These are phyloP conservation scores for Phyllostomus hastatus DNA, from an alignment of 2,113 vertebrate genomes.

Conservation along the genomic window DNA sequence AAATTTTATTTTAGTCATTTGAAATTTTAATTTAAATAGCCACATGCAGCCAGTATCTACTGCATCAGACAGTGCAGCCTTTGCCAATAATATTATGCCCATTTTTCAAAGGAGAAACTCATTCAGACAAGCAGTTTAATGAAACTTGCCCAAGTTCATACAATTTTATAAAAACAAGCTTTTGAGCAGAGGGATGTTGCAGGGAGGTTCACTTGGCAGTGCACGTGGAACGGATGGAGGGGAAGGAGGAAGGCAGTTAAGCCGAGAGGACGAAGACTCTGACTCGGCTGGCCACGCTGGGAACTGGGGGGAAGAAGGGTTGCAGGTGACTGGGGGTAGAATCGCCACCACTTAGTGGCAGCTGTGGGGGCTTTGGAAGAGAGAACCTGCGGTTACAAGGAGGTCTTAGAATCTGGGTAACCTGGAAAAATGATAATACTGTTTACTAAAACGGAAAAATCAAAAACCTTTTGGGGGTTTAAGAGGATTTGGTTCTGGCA, in stretches of 20 bases:
- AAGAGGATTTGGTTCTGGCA: not conserved
- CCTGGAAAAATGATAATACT: not conserved
- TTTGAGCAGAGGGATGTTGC: not conserved
- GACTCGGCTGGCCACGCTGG: not conserved
- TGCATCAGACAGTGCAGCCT: not conserved
- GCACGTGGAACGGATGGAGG: not conserved
- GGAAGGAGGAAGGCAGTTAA: not conserved
- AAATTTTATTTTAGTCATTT: slow-evolving; percentile 34
- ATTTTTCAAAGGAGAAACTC: slow-evolving; percentile 6
- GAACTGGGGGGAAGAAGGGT: not conserved
- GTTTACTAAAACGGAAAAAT: slow-evolving; percentile 16
- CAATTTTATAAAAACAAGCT: not conserved
- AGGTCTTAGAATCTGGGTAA: not conserved
- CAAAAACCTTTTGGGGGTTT: not conserved
- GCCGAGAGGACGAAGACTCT: not conserved
- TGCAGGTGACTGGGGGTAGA: not conserved
- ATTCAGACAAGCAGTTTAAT: not conserved
- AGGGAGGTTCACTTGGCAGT: not conserved
- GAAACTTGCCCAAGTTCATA: not conserved
- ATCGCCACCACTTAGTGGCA: not conserved
- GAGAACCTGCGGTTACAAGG: not conserved
- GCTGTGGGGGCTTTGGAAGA: not conserved
- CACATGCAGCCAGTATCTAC: not conserved
- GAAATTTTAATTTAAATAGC: slow-evolving; percentile 5
- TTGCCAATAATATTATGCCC: not conserved